Conservation (phyloP, 1,140 invertebrate genomes). For the Drosophila saltans region DNA sequence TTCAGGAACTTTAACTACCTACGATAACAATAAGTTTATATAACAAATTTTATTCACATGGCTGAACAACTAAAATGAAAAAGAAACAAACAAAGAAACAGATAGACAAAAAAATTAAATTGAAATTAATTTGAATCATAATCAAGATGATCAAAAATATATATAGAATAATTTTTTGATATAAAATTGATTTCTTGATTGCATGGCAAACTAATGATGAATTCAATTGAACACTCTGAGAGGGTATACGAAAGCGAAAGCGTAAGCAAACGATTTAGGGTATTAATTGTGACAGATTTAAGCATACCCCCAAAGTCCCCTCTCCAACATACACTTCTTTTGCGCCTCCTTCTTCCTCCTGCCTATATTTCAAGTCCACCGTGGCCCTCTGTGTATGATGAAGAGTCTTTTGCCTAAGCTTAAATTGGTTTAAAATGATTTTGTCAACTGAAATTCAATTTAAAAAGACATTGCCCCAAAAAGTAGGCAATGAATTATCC, state of each 20-base stretch:
- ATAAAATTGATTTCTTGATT: no score
- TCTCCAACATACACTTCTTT: not conserved
- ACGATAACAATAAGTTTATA: no score
- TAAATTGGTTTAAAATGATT: conserved; percentile 27
- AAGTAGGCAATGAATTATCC: conserved; percentile 23
- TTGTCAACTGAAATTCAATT: conserved; percentile 37
- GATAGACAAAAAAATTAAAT: no score
- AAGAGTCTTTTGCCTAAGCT: conserved; percentile 20
- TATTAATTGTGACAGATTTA: conserved; percentile 77
- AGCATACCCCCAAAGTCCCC: conserved; percentile 28
- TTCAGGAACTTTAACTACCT: no score
- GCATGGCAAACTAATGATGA: no score
- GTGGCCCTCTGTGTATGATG: conserved; percentile 1
- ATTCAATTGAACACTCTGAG: no score
- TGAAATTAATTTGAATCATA: no score
- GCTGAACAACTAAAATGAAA: no score
- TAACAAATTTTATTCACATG: no score
- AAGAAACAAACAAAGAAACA: no score
- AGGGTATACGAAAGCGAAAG: conserved; percentile 1
- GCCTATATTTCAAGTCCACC: not conserved
- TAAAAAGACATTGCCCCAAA: conserved; percentile 15
- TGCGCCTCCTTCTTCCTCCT: not conserved
- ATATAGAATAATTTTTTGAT: no score
- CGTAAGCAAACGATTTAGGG: conserved; percentile 44
- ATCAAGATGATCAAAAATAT: no score